A percentile compares a stretch with the other conserved stretches of the same genome.
phyloP scores from a whole-genome alignment of 2,888 invertebrate species.

The Amphipyra berbera region DNA sequence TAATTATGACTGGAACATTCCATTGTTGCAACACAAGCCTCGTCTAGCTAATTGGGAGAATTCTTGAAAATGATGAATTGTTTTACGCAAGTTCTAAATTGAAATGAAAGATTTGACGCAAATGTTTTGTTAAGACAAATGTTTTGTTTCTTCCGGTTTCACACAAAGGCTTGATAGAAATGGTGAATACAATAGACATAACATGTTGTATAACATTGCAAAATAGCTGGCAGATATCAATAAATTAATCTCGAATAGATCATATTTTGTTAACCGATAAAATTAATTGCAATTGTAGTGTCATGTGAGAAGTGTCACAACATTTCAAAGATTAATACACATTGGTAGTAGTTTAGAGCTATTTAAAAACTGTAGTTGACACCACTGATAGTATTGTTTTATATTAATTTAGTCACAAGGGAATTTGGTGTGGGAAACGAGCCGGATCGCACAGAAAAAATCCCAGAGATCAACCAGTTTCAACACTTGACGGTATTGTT shows the following conservation, averaged over 20 bases:
- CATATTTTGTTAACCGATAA: slow-evolving; percentile 13
- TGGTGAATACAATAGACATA: slow-evolving; percentile 5
- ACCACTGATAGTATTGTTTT: slow-evolving; percentile 75
- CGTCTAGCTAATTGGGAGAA: slow-evolving; percentile 64
- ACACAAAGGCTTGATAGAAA: slow-evolving; percentile 23
- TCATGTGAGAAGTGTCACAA: slow-evolving; percentile 40
- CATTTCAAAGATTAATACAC: slow-evolving; percentile 38
- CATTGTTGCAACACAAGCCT: slow-evolving; percentile 68
- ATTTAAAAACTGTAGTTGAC: slow-evolving; percentile 63
- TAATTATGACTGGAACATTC: slow-evolving; percentile 72
- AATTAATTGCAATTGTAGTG: slow-evolving; percentile 19
- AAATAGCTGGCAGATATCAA: slow-evolving; percentile 8
- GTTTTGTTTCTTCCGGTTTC: slow-evolving; percentile 28
- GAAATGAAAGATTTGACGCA: slow-evolving; percentile 54
- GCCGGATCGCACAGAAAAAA: slow-evolving; percentile 77
- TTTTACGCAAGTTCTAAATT: slow-evolving; percentile 42
- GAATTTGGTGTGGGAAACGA: slow-evolving; percentile 81
- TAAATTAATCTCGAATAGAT: slow-evolving; percentile 20
- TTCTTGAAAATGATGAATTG: slow-evolving; percentile 65
- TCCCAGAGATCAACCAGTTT: slow-evolving; percentile 76
- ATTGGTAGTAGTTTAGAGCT: slow-evolving; percentile 44
- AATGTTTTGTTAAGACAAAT: slow-evolving; percentile 50
- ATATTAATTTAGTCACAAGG: slow-evolving; percentile 80
- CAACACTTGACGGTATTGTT: slow-evolving; percentile 79
- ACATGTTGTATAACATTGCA: slow-evolving; percentile 23